Base-by-base conservation (phyloP, 2,113 vertebrate species). In the Halichoerus grypus region DNA sequence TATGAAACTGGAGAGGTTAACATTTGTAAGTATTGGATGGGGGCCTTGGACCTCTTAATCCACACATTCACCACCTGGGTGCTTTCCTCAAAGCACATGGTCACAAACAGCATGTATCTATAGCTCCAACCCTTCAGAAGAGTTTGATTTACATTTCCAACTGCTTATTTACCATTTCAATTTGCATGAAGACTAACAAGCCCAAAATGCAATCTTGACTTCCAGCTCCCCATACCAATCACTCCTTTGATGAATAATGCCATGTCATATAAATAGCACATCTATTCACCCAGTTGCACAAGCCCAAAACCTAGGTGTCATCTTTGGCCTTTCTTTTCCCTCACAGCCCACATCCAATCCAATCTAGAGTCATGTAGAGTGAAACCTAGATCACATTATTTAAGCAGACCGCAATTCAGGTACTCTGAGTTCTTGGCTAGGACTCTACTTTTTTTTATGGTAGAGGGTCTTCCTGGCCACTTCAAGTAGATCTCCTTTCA, bases 21-120 rank as follows among this genome's bases (percentile, higher is more conserved):
- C 0, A 0, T 21, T 61, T 63, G 13, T 83, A 42, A 59, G 86
- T 3, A 36, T 0, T 26, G 19, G 7, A 59, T 0, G 42, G 33
- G 39, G 42, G 7, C 14, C 49, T 80, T 5, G 10, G 10, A 74
- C 1, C 39, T 69, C 42, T 53, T 72, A 36, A 39, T 63, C 31
- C n/a, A n/a, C 33, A 51, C 0, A 0, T 19, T 89, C 36, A 72
- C 31, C 24, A 18, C 5, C 5, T 3, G 2, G 12, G 3, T 39
- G 18, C 11, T 39, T 21, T n/a, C 16, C 28, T 84, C 51, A 51
- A 71, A 51, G 53, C 8, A 15, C 7, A 7, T 8, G 4, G 15
- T 31, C 8, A 36, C 65, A 72, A 87, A 36, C 1, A 81, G 11
- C 3, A n/a, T 22, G 0, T 33, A n/a, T 61, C 11, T 51, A 21